Percentiles rank a stretch among this genome's conserved stretches.
These are phyloP conservation scores for Scelioninae gen. 2 DNA, from an alignment of 2,888 invertebrate species.

Conservation along the genomic window DNA sequence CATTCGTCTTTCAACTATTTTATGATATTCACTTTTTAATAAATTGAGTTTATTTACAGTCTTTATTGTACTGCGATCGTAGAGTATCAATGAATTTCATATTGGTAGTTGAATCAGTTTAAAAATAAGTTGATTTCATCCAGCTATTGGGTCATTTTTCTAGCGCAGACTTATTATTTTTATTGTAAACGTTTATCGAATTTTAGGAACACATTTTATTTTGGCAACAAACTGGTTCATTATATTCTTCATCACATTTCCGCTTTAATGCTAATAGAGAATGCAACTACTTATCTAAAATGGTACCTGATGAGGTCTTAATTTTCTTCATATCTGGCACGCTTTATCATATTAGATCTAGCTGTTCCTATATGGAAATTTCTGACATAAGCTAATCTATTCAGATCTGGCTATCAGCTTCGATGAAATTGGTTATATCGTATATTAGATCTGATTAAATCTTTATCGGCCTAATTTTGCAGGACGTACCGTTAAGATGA, in stretches of 20 bases:
- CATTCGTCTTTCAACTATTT: no score
- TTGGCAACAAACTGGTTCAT: neutral
- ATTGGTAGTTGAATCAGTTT: no score
- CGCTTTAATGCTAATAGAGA: neutral
- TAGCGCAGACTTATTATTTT: no score
- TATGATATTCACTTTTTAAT: no score
- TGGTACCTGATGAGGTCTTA: constrained; percentile 38
- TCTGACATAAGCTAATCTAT: constrained; percentile 50
- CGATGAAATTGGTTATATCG: constrained; percentile 52
- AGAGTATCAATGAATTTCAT: no score
- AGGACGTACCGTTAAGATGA: constrained; percentile 18
- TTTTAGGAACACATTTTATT: neutral
- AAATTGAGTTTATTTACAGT: no score
- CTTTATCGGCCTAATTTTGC: constrained; percentile 48
- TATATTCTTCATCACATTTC: neutral
- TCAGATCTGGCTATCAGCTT: constrained; percentile 49
- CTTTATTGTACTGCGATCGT: no score
- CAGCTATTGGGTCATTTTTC: no score
- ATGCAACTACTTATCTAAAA: constrained; percentile 1
- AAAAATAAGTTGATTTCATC: no score
- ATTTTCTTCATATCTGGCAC: constrained; percentile 44
- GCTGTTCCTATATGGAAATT: constrained; percentile 47
- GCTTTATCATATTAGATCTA: constrained; percentile 45
- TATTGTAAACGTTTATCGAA: no score
- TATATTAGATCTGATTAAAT: constrained; percentile 54